These are phyloP conservation scores for Phrynosoma blainvillii DNA, from an alignment of 2,113 vertebrate species.

Conservation along the genomic window DNA sequence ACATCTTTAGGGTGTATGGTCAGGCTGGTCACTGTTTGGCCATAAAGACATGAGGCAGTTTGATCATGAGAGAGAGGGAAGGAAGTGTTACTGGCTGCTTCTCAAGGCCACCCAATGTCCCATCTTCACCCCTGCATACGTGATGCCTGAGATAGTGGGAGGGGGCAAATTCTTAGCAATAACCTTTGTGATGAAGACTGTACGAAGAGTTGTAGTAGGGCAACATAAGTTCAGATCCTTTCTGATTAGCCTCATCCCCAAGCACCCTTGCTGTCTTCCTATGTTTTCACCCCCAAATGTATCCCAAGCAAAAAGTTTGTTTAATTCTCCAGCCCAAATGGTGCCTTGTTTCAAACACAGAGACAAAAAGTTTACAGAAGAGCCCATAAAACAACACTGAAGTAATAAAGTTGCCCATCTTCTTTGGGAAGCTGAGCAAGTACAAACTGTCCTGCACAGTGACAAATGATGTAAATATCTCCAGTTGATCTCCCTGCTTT, in stretches of 20 bases:
- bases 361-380: slow-evolving; percentile 50
- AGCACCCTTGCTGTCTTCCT: neutral
- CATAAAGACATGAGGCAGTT: neutral
- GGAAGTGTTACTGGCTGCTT: neutral
- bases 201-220: no score
- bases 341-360: neutral
- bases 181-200: neutral
- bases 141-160: neutral
- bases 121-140: neutral
- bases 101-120: neutral
- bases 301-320: slow-evolving; percentile 35
- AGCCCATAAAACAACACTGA: slow-evolving; percentile 38
- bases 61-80: neutral
- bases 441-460: slow-evolving; percentile 11
- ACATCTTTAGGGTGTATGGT: no score
- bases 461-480: slow-evolving; percentile 30
- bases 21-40: neutral
- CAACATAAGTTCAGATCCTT: neutral
- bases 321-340: slow-evolving; percentile 49
- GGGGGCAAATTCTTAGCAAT: no score
- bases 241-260: neutral
- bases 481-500: neutral
- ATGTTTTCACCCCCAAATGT: neutral
- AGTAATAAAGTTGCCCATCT: slow-evolving; percentile 26
- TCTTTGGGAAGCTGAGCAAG: slow-evolving; percentile 19